Evolutionary conservation across 1,140 invertebrate species (phyloP).

Genomic region (Macrobrachium rosenbergii): DNA sequence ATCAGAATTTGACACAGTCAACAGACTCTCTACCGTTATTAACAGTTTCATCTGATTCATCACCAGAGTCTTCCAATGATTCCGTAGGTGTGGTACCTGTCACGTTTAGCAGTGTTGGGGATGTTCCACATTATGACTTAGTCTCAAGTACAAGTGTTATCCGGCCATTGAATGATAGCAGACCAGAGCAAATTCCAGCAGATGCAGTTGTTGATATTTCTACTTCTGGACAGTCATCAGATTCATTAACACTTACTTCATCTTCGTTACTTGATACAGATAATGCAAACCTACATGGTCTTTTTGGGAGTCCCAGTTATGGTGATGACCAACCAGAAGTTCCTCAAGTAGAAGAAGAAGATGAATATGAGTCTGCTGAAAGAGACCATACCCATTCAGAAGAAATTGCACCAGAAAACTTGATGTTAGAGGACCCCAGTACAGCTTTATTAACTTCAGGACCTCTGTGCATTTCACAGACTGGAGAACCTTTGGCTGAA

Average conservation of each 20-base stretch:
- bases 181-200: neutral
- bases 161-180: neutral
- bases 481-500: neutral
- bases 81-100: slow-evolving; percentile 44
- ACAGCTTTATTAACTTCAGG: neutral
- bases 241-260: neutral
- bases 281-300: neutral
- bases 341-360: neutral
- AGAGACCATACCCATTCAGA: neutral
- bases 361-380: neutral
- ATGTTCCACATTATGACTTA: neutral
- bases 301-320: no score
- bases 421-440: slow-evolving; percentile 8
- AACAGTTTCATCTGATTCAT: slow-evolving; percentile 43
- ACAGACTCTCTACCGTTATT: slow-evolving; percentile 11
- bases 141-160: neutral
- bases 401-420: neutral
- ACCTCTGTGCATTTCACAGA: slow-evolving; percentile 17
- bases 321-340: neutral
- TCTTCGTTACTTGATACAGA: neutral
- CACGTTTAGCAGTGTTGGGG: slow-evolving; percentile 20
- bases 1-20: slow-evolving; percentile 8
- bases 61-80: slow-evolving; percentile 49
- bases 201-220: no score
- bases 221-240: neutral